Evolutionary conservation across 2,888 invertebrate species (phyloP).

Genomic region (Odontomyia ornata): DNA sequence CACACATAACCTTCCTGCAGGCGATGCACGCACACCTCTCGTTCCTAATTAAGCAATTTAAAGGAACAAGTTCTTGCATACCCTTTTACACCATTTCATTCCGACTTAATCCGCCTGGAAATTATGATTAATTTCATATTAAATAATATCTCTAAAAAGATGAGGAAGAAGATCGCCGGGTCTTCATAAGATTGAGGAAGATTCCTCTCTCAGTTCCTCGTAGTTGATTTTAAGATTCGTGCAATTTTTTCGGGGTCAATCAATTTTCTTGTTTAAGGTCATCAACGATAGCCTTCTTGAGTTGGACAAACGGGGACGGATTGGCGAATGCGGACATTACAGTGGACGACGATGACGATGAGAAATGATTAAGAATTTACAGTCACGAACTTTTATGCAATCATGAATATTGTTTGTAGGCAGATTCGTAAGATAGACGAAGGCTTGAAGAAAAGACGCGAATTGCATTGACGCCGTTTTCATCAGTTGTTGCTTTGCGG

Average conservation of each 20-base stretch:
- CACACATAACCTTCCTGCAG: conserved; percentile 14
- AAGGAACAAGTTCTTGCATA: conserved; percentile 15
- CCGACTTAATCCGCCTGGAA: background rate
- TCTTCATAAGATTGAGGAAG: background rate
- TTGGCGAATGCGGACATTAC: conserved; percentile 20
- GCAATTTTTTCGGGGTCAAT: conserved; percentile 5
- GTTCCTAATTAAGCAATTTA: conserved; percentile 11
- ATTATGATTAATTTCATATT: conserved; percentile 7
- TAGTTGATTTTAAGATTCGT: background rate
- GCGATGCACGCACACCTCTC: conserved; percentile 22
- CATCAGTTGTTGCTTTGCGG: background rate
- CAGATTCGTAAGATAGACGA: background rate
- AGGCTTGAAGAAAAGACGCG: background rate
- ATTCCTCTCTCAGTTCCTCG: background rate
- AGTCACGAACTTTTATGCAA: conserved; percentile 36
- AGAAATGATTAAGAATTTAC: conserved; percentile 35
- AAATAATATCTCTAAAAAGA: background rate
- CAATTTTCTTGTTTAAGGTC: conserved; percentile 17
- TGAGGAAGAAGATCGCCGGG: background rate
- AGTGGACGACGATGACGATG: conserved; percentile 23
- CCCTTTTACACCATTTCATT: background rate
- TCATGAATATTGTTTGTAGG: conserved; percentile 21
- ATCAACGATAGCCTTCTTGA: conserved; percentile 22
- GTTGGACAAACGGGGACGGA: background rate
- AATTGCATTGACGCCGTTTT: background rate